Base-by-base conservation (phyloP, 2,888 invertebrate genomes). In the Sepiola atlantica region DNA sequence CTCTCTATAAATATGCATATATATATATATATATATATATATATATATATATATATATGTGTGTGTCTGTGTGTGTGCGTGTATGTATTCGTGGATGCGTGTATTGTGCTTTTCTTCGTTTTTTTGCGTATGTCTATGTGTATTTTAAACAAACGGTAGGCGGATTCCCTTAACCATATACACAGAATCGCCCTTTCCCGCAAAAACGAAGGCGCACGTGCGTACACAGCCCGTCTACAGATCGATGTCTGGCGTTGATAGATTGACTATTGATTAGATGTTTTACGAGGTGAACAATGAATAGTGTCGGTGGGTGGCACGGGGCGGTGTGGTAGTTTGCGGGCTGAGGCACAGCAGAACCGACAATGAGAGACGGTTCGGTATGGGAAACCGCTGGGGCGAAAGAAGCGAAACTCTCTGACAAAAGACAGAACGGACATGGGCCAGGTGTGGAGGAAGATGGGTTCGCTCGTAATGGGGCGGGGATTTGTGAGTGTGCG, bases 211-310 rank as follows among this genome's bases (percentile, higher is more conserved):
- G 16, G 32, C 18, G n/a, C 77, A 77, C 77, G 77, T 77, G n/a
- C 77, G 32, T 77, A 77, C 77, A 77, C 77, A 77, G 77, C 32
- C n/a, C 32, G 77, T 77, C n/a, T 77, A 77, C 77, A 32, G 77
- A 77, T 77, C 77, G 77, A 77, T 77, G 77, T 32, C 77, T 77
- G 77, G 77, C 77, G 77, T 77, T 77, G 77, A 77, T 77, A 77
- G 77, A 77, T 77, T 77, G 77, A 77, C 77, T 77, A 77, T 77
- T 77, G 77, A 77, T 77, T 77, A 77, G 77, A 77, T 77, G 77
- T 77, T 77, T 77, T 77, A 77, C 77, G 77, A 77, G n/a, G 77
- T 77, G 77, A 77, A 77, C 77, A 77, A 77, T 77, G 77, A 77
- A 77, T 77, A n/a, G 77, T n/a, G 77, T 77, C 77, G 32, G n/a